Evolutionary conservation across 1,140 invertebrate species (phyloP).

Genomic region (Aphis craccivora): DNA sequence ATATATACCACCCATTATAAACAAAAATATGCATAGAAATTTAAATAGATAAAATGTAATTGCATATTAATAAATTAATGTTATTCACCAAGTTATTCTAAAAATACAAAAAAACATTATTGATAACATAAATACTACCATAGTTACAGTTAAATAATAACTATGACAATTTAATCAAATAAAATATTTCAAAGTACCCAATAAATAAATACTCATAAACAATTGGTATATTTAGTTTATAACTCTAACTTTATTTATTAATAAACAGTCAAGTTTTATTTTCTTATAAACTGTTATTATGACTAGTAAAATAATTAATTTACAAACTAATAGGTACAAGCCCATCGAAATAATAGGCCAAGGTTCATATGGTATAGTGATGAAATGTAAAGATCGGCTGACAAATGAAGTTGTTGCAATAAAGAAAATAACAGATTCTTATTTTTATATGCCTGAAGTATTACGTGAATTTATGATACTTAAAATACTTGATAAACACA

Average conservation of each 20-base stretch:
- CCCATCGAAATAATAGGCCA: conserved; percentile 23
- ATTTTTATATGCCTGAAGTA: neutral
- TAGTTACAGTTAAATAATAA: neutral
- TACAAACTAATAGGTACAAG: neutral
- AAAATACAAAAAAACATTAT: too few species aligned
- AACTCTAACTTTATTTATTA: neutral
- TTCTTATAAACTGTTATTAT: neutral
- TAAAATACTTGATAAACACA: conserved; percentile 24
- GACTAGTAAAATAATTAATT: neutral
- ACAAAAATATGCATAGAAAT: too few species aligned
- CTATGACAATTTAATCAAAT: neutral
- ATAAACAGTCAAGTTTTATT: neutral
- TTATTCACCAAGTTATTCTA: too few species aligned
- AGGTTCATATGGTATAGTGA: conserved; percentile 28
- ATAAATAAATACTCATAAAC: neutral
- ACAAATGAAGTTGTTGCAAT: conserved; percentile 39
- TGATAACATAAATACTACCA: neutral
- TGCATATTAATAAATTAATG: too few species aligned
- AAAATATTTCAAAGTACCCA: neutral
- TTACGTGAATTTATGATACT: conserved; percentile 35
- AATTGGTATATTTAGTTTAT: neutral
- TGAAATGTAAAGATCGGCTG: conserved; percentile 29
- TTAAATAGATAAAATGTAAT: too few species aligned
- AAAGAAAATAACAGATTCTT: conserved; percentile 32
- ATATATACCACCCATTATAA: too few species aligned